Evolutionary conservation across 1,140 invertebrate genomes (phyloP).

Genomic region (Palaemon carinicauda): DNA sequence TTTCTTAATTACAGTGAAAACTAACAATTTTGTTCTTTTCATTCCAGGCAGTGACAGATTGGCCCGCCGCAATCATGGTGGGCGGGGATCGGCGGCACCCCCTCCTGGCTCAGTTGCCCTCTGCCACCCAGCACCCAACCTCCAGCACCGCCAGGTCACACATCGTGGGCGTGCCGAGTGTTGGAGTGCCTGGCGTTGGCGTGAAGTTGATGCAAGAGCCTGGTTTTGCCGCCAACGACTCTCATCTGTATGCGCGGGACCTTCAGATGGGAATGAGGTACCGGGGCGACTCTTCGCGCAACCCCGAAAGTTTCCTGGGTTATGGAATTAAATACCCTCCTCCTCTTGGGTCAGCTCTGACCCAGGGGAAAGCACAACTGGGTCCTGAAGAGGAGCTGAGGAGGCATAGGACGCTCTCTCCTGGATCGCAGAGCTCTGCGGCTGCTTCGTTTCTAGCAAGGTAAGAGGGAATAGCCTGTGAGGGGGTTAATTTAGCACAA

Average conservation of each 20-base stretch:
- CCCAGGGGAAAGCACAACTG: not conserved
- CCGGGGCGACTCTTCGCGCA: not conserved
- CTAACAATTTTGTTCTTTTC: not conserved
- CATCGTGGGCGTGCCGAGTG: slow-evolving; percentile 41
- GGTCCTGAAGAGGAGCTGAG: slow-evolving; percentile 16
- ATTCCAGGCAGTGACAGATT: slow-evolving; percentile 42
- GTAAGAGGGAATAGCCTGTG: not conserved
- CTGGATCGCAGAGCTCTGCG: slow-evolving; percentile 38
- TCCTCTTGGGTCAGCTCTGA: not conserved
- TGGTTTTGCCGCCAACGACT: slow-evolving; percentile 47
- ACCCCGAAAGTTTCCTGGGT: not conserved
- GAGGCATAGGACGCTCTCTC: slow-evolving; percentile 42
- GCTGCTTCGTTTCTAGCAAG: slow-evolving; percentile 42
- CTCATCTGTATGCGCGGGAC: slow-evolving; percentile 29
- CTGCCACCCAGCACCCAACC: slow-evolving; percentile 20
- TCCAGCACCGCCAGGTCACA: slow-evolving; percentile 33
- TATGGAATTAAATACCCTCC: not conserved
- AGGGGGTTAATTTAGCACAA: too few relatives aligned
- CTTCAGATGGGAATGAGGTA: not conserved
- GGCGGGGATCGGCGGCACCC: slow-evolving; percentile 40
- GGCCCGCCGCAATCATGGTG: slow-evolving; percentile 26
- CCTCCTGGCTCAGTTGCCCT: slow-evolving; percentile 35
- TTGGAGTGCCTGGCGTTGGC: slow-evolving; percentile 46
- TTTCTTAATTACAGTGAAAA: too few relatives aligned
- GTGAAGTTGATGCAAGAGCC: slow-evolving; percentile 48